Evolutionary conservation across 2,113 vertebrate genomes (phyloP), one percentile per base, ranked within the genome.

Genomic region (Calidris pygmaea): DNA sequence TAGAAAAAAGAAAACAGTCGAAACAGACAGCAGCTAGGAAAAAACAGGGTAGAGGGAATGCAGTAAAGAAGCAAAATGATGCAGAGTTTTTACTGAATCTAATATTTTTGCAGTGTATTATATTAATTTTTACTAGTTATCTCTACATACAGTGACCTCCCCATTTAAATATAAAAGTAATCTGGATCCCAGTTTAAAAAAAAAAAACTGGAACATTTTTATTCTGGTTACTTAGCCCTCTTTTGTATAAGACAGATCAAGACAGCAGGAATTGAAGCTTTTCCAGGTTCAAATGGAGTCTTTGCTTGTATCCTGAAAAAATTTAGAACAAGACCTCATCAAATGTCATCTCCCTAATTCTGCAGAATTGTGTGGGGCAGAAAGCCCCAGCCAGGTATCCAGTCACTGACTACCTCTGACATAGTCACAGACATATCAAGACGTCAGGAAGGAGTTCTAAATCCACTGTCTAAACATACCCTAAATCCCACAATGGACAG

Each of bases 71-170:
- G 14, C 6, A 94, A 60, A 79, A 58, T 13, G 0, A 43, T 23
- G 6, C 7, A 22, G 14, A 68, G 34, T 60, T 91, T 10, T 84
- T 68, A 39, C 3, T n/a, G 30, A 48, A 48, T 39, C 4, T 6
- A 35, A 4, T 29, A n/a, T 19, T 66, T 82, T 55, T 88, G 3
- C 3, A 58, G 4, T 20, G 5, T 56, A 17, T 15, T 76, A 7
- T 32, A 26, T 34, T 73, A 72, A 7, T 30, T 59, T 78, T 58
- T 43, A 35, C 29, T 39, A 18, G 1, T 78, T 85, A 21, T 39
- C 5, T 22, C 2, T 78, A 48, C 2, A 32, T 48, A 29, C 3
- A 56, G 24, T 48, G 21, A n/a, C 2, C 1, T 75, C 4, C 6
- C 1, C 12, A 20, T 94, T 76, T 50, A 81, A 65, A 55, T 22